Evolutionary conservation across 2,888 invertebrate genomes (phyloP).

Genomic region (Suillia variegata): DNA sequence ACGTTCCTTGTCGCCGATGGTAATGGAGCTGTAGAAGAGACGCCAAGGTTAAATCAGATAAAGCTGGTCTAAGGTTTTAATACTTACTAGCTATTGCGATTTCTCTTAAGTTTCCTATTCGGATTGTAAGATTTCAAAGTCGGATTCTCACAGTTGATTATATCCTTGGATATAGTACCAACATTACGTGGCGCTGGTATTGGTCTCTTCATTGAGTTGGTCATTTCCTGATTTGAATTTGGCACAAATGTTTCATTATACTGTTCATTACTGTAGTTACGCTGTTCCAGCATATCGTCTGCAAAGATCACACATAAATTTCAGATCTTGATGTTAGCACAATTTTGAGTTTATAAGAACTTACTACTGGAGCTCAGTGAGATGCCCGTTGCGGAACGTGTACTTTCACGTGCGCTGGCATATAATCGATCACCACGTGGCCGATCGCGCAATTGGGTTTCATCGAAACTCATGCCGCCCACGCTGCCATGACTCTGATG

Average conservation of each 20-base stretch:
- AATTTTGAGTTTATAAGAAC: slow-evolving; percentile 9
- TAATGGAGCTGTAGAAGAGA: slow-evolving; percentile 36
- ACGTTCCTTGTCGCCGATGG: slow-evolving; percentile 35
- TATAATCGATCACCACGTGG: slow-evolving; percentile 46
- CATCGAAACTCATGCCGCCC: slow-evolving; percentile 46
- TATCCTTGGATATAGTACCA: slow-evolving; percentile 42
- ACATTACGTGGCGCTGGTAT: slow-evolving; percentile 47
- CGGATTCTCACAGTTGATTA: slow-evolving; percentile 48
- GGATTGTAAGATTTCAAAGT: slow-evolving; percentile 59
- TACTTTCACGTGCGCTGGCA: slow-evolving; percentile 49
- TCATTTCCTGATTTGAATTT: slow-evolving; percentile 43
- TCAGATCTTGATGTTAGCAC: background rate
- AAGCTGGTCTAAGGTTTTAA: too few species aligned
- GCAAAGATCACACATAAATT: background rate
- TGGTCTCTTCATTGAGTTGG: slow-evolving; percentile 50
- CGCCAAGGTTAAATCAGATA: background rate
- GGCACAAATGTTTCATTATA: slow-evolving; percentile 46
- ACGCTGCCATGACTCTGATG: slow-evolving; percentile 52
- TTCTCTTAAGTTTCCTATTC: slow-evolving; percentile 58
- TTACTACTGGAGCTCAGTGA: slow-evolving; percentile 49
- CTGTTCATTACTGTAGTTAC: slow-evolving; percentile 43
- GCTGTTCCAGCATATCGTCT: slow-evolving; percentile 51
- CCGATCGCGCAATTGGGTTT: slow-evolving; percentile 40
- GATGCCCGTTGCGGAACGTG: slow-evolving; percentile 43
- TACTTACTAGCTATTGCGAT: slow-evolving; percentile 55